Evolutionary conservation across 2,888 invertebrate genomes (phyloP).

Genomic region (Myopa testacea): DNA sequence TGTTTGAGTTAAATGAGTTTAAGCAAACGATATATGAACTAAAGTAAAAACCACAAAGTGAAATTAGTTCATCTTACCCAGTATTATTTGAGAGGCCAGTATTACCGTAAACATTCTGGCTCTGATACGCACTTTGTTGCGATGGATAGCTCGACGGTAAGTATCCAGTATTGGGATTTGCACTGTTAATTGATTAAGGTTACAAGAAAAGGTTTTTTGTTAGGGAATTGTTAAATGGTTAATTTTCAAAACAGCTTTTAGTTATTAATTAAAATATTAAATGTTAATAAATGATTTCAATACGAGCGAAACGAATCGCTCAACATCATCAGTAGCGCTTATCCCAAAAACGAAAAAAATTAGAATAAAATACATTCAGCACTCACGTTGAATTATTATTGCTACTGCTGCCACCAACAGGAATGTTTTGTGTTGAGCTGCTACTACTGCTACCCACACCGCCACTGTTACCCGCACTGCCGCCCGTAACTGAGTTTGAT

Average conservation of each 20-base stretch:
- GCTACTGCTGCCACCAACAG: slow-evolving; percentile 64
- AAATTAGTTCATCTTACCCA: slow-evolving; percentile 62
- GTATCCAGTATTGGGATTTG: slow-evolving; percentile 68
- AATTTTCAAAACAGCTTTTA: not conserved
- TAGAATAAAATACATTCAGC: not conserved
- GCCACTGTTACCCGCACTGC: slow-evolving; percentile 54
- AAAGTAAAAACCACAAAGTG: not conserved
- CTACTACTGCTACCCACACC: slow-evolving; percentile 49
- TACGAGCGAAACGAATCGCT: not conserved
- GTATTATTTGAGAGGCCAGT: slow-evolving; percentile 67
- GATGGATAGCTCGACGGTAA: slow-evolving; percentile 68
- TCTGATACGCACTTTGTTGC: slow-evolving; percentile 69
- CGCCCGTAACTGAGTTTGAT: slow-evolving; percentile 53
- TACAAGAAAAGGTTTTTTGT: slow-evolving; percentile 34
- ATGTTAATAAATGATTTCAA: slow-evolving; percentile 1
- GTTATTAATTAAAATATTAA: not conserved
- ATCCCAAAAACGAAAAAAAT: slow-evolving; percentile 9
- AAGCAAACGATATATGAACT: not conserved
- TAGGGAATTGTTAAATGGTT: slow-evolving; percentile 43
- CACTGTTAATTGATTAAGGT: slow-evolving; percentile 58
- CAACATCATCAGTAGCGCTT: not conserved
- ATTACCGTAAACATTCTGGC: slow-evolving; percentile 68
- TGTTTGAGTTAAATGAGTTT: not conserved
- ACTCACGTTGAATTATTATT: slow-evolving; percentile 64
- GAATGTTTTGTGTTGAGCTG: slow-evolving; percentile 67